Evolutionary conservation across 1,140 invertebrate species (phyloP), one percentile per base, ranked within the genome.

Genomic region (Danaus melanippus): DNA sequence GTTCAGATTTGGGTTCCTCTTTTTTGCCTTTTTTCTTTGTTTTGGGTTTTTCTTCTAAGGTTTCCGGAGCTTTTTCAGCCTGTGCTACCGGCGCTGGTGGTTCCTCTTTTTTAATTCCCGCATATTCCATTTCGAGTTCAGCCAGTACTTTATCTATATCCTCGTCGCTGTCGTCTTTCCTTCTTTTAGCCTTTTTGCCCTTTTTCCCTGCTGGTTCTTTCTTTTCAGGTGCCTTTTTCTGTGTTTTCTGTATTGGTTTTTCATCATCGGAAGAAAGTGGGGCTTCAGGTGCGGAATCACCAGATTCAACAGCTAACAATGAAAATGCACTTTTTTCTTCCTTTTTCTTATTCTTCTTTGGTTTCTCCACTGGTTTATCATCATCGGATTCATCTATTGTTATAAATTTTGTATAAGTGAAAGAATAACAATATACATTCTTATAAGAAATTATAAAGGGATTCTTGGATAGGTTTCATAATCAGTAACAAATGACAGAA

Each of bases 131-230:
- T 89, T 93, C 91, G 59, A 94, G 85, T 84, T 95, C 93, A 17
- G 94, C 94, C 63, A 96, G 80, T 46, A 95, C 92, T 82, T 94
- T 93, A 72, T 96, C 94, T 58, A 96, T 88, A 76, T 96, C 94
- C 69, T 96, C 94, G 74, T 95, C 93, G 74, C 94, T 94, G 51
- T 94, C 92, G 67, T 93, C 91, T 40, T 91, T 91, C 82, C 92
- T 94, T 71, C 91, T 93, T 70, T 90, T 93, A 12, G 85, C 67
- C 69, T 93, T 93, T 72, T 93, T 93, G 9, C 90, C 88, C 79
- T 92, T 92, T 79, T 91, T 91, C 43, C 88, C 87, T 58, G 87
- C 83, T 56, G 82, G 78, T 67, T 91, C 90, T 71, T 90, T 88
- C 63, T 82, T 88, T 61, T 90, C 88, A 63, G 89, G 87, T 55